Conservation (phyloP, 2,888 invertebrate genomes). For the Drosophila helvetica region DNA sequence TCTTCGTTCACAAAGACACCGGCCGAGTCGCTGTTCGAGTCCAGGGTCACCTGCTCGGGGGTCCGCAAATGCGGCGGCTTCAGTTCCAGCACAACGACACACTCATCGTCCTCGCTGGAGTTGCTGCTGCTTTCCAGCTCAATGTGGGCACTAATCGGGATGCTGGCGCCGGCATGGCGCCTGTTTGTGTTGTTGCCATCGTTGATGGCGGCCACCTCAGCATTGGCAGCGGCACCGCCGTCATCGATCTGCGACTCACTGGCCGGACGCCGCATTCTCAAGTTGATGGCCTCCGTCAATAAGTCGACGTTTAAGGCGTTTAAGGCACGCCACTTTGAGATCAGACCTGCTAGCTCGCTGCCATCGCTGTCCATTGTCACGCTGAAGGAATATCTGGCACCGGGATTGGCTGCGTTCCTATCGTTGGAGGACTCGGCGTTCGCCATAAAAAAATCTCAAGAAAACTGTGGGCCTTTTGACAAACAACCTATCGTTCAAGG, state of each 20-base stretch:
- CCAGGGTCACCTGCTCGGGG: conserved; percentile 82
- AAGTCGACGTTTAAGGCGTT: conserved; percentile 68
- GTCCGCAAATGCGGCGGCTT: too few relatives aligned
- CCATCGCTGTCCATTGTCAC: conserved; percentile 75
- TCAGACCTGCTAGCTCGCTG: conserved; percentile 72
- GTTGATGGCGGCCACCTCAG: conserved; percentile 70
- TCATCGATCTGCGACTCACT: conserved; percentile 75
- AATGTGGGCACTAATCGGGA: conserved; percentile 77
- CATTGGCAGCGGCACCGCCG: conserved; percentile 68
- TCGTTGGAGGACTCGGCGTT: conserved; percentile 27
- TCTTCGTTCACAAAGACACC: conserved; percentile 82
- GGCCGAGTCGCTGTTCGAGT: conserved; percentile 83
- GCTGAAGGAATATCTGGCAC: conserved; percentile 75
- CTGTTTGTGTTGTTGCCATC: conserved; percentile 53
- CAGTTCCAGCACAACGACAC: too few relatives aligned
- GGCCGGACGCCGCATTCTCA: conserved; percentile 82
- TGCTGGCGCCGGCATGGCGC: conserved; percentile 56
- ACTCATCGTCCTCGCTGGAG: conserved; percentile 65
- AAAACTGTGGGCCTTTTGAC: too few relatives aligned
- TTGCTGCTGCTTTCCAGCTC: conserved; percentile 74
- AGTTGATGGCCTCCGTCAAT: conserved; percentile 81
- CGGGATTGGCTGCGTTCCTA: conserved; percentile 55
- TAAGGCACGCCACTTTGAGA: conserved; percentile 66
- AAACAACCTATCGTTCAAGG: too few relatives aligned
- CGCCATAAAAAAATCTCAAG: too few relatives aligned